Base-by-base conservation (phyloP, 2,797 vertebrate species). In the Myotis myotis region DNA sequence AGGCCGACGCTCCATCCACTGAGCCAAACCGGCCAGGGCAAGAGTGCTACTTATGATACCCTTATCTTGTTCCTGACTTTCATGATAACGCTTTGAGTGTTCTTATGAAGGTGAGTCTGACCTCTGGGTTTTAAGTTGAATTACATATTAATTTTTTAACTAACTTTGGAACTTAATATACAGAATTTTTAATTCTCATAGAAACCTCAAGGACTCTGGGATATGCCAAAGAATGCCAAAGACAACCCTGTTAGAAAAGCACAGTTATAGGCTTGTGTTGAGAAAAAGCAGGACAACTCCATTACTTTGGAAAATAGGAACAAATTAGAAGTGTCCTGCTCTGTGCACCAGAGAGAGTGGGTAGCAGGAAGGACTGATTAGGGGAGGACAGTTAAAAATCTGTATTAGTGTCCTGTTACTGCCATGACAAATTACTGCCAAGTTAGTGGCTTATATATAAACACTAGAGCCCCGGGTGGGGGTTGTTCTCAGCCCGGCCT, bases 121-220 rank as follows among this genome's bases (percentile, higher is more conserved):
- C 49, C 78, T 82, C 74, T 20, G 38, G 62, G n/a, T 62, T 89
- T 51, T 60, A 85, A 66, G 17, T 19, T 93, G 55, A 91, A 91
- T 85, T 89, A 36, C 36, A 64, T 68, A 28, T 38, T 38, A 75
- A 55, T 16, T 66, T 85, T 89, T 68, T 44, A 78, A 23, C 38
- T 47, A 87, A 60, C 17, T 36, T 38, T 83, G 53, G 12, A 86
- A 86, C 9, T 62, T 17, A 96, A 95, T 85, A 64, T 92, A 49
- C 25, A 92, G 55, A 94, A 83, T 83, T 92, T 84, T 49, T 74
- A 79, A 86, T 62, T 49, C 16, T 74, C 25, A 12, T 33, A 47
- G 36, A 89, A 86, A 62, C 75, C 16, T 44, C 17, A 30, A 51
- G 13, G 30, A 80, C 30, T 47, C 36, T 72, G 20, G 30, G 33